Conservation (phyloP, 2,797 vertebrate species). For the Tragelaphus oryx region DNA sequence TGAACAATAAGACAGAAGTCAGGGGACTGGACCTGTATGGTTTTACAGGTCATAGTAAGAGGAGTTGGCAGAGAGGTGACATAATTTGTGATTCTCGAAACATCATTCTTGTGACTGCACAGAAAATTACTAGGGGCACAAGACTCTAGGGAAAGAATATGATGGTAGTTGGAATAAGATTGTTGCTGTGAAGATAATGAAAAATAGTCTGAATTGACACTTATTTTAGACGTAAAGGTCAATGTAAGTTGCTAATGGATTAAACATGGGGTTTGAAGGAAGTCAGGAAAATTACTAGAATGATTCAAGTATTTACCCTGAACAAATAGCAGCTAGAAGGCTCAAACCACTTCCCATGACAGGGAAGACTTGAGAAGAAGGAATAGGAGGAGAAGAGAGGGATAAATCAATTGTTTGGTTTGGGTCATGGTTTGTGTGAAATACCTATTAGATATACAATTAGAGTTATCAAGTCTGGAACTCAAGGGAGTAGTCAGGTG, state of each 20-base stretch:
- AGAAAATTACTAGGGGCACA: neutral
- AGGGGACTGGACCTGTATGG: neutral
- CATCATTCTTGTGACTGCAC: neutral
- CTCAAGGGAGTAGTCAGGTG: neutral
- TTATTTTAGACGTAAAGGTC: neutral
- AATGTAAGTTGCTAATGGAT: neutral
- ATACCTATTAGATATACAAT: neutral
- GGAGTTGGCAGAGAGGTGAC: neutral
- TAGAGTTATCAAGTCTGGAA: neutral
- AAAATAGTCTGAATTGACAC: neutral
- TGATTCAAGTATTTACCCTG: neutral
- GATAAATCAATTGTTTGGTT: neutral
- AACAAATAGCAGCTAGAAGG: neutral
- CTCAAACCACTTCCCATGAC: neutral
- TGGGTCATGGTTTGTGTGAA: neutral
- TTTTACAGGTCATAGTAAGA: neutral
- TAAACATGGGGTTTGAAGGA: neutral
- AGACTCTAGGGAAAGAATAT: neutral
- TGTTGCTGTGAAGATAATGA: neutral
- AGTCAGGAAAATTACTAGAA: neutral
- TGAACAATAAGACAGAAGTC: neutral
- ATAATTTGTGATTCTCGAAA: neutral
- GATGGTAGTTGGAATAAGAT: neutral
- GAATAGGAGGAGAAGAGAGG: accelerated
- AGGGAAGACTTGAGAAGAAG: neutral